Evolutionary conservation across 2,888 invertebrate species (phyloP).

Genomic region (Napeogenes sylphis): DNA sequence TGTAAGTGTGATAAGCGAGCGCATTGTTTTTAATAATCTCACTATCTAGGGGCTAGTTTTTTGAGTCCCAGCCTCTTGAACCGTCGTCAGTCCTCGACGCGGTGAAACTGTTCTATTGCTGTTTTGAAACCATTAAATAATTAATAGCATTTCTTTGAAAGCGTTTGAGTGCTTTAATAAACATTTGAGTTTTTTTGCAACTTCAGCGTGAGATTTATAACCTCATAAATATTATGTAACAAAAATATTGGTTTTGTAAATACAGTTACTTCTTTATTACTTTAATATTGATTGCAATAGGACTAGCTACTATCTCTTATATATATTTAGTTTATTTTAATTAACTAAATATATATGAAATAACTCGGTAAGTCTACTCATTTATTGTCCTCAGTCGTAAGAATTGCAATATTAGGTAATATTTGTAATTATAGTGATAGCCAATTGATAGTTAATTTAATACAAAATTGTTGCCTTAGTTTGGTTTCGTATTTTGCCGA

Average conservation of each 20-base stretch:
- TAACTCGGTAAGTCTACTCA: no score
- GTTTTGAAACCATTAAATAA: constrained; percentile 49
- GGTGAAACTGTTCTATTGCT: constrained; percentile 39
- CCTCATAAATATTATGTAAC: constrained; percentile 2
- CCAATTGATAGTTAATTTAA: no score
- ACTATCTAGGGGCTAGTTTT: constrained; percentile 30
- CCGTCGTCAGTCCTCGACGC: constrained; percentile 57
- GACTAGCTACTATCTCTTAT: no score
- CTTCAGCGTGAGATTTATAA: constrained; percentile 12
- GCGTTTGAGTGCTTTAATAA: constrained; percentile 21
- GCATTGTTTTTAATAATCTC: constrained; percentile 1
- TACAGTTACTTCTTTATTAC: constrained; percentile 3
- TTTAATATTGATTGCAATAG: background rate
- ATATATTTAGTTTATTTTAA: no score
- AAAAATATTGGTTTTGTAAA: background rate
- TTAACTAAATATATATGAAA: no score
- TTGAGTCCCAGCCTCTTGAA: constrained; percentile 41
- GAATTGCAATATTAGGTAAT: no score
- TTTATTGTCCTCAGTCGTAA: no score
- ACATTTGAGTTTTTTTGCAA: constrained; percentile 12
- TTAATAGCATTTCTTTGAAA: constrained; percentile 55
- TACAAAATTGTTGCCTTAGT: no score
- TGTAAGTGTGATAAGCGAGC: constrained; percentile 11
- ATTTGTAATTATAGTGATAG: no score
- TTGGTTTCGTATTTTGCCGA: no score